phyloP scores from a whole-genome alignment of 2,113 vertebrate genomes.

The Clarias batrachus region DNA sequence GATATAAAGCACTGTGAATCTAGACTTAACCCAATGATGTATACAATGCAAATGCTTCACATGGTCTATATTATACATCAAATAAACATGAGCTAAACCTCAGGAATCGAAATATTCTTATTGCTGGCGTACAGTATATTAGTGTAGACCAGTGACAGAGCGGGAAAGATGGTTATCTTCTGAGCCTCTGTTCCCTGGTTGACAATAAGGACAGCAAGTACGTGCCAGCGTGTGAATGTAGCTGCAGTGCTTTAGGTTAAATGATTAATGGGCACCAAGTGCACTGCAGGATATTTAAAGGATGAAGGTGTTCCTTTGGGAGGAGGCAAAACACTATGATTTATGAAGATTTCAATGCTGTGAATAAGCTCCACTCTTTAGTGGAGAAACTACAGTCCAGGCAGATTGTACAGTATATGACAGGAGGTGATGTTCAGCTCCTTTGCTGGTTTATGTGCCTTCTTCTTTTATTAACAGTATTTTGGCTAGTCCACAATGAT shows the following conservation, averaged over 20 bases:
- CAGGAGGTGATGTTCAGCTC: background rate
- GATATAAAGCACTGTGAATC: background rate
- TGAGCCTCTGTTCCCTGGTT: constrained; percentile 23
- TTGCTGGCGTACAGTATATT: background rate
- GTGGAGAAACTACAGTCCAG: constrained; percentile 36
- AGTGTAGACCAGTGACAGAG: background rate
- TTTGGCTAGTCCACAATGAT: constrained; percentile 68
- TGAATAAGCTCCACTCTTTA: constrained; percentile 57
- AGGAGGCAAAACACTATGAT: constrained; percentile 51
- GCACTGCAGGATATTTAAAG: constrained; percentile 57
- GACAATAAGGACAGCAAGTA: constrained; percentile 56
- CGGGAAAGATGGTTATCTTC: constrained; percentile 34
- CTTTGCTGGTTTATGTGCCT: background rate
- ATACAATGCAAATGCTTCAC: too few species aligned
- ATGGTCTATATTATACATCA: background rate
- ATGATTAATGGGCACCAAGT: constrained; percentile 62
- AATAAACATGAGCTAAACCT: background rate
- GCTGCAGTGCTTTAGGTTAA: constrained; percentile 60
- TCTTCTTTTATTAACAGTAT: constrained; percentile 23
- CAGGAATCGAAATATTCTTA: background rate
- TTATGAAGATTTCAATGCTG: constrained; percentile 54
- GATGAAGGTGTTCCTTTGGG: constrained; percentile 45
- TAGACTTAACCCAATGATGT: background rate
- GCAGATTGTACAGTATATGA: constrained; percentile 4
- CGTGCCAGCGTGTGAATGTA: constrained; percentile 32